These are phyloP conservation scores for Mesoclemmys tuberculata DNA, from an alignment of 2,113 vertebrate species.

Conservation along the genomic window DNA sequence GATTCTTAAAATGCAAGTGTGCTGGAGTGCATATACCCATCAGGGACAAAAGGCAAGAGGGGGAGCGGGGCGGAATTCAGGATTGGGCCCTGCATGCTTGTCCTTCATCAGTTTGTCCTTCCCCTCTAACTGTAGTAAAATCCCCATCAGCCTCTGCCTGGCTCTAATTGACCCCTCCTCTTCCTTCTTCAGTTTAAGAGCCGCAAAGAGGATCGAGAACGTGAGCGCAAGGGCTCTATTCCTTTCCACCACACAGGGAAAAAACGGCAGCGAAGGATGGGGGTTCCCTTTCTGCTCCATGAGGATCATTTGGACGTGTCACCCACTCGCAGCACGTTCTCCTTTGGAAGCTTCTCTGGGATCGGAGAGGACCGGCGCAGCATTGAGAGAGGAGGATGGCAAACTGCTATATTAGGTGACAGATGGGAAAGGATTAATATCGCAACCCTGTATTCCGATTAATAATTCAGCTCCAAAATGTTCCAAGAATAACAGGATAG, in stretches of 20 bases:
- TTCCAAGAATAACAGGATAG: not conserved
- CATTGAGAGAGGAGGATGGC: conserved; percentile 95
- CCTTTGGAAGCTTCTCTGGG: conserved; percentile 96
- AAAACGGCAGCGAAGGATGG: conserved; percentile 94
- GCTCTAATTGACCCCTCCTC: not conserved
- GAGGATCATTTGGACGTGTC: conserved; percentile 97
- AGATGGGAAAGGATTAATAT: not conserved
- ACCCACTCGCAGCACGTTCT: conserved; percentile 96
- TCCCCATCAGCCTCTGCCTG: not conserved
- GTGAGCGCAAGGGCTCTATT: conserved; percentile 96
- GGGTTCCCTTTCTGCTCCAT: conserved; percentile 94
- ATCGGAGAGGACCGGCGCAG: conserved; percentile 92
- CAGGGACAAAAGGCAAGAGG: not conserved
- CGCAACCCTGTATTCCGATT: not conserved
- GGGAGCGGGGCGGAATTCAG: not conserved
- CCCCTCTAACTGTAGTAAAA: no score
- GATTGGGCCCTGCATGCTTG: not conserved
- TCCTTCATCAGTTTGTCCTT: accelerated
- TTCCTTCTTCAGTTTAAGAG: conserved; percentile 89
- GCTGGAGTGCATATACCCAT: not conserved
- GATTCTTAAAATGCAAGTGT: not conserved
- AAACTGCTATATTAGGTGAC: conserved; percentile 95
- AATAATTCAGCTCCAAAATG: accelerated
- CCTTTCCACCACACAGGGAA: conserved; percentile 94
- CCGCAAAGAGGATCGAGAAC: conserved; percentile 88